Evolutionary conservation across 2,113 vertebrate species (phyloP), one percentile per base, ranked within the genome.

Genomic region (Paracanthobrama guichenoti): DNA sequence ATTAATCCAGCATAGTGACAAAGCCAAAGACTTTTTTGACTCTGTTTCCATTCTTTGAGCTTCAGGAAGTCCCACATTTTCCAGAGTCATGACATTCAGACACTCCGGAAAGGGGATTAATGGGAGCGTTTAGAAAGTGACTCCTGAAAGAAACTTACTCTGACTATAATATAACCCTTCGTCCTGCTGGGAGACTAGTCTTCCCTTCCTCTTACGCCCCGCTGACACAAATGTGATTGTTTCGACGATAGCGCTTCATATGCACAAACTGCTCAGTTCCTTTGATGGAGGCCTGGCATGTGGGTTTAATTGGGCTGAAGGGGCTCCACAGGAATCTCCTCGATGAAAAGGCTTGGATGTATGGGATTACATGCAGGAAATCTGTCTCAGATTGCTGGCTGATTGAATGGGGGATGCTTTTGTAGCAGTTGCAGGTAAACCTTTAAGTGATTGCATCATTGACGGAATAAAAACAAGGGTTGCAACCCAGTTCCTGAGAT

Each of bases 361-460:
- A n/a, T 73, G 73, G 48, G 86, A 87, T 87, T 88, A 81, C 55
- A 79, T 46, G 22, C 66, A 81, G 84, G 79, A 84, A 84, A 84
- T 82, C 83, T 79, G 57, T 82, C 26, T 35, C 80, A 42, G 73
- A 46, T 82, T 20, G 22, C 9, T 59, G 39, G 31, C 4, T 28
- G 46, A 53, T 57, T 57, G 62, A 55, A 73, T 4, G 39, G 35
- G 60, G 50, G 67, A 66, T 16, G 57, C 77, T 50, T 75, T 39
- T 75, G 24, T 20, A 42, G 59, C 46, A 42, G 67, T 24, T 42
- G 42, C 46, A 53, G 73, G 28, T 82, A 53, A 57, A 60, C 73
- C 20, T 81, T 67, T 67, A 31, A 31, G 16, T n/a, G 18, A 67
- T 81, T 67, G 10, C 42, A 31, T 66, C 78, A 66, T 24, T 79